Evolutionary conservation across 2,113 vertebrate genomes (phyloP).

Genomic region (Psilopsiagon aymara): DNA sequence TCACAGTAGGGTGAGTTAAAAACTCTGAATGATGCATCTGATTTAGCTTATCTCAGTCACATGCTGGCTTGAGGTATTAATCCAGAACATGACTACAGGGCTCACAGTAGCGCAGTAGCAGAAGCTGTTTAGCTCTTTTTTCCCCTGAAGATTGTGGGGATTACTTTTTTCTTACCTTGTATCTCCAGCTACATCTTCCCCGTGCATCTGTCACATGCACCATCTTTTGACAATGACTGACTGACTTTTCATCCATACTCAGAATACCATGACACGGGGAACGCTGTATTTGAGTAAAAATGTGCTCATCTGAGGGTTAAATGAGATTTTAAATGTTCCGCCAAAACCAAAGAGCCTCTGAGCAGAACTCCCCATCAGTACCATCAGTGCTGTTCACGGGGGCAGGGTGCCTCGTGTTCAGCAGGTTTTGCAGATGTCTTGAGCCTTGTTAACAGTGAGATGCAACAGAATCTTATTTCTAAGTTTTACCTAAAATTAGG

Average conservation of each 20-base stretch:
- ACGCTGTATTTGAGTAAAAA: constrained; percentile 75
- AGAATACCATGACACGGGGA: constrained; percentile 70
- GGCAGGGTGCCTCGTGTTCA: background rate
- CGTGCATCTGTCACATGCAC: constrained; percentile 73
- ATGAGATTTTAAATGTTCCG: constrained; percentile 40
- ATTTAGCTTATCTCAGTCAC: background rate
- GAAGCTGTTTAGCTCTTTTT: background rate
- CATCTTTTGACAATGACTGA: constrained; percentile 74
- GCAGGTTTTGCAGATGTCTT: background rate
- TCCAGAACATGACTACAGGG: background rate
- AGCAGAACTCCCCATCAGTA: background rate
- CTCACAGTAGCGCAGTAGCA: background rate
- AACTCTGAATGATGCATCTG: background rate
- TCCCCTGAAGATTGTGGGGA: background rate
- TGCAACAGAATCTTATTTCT: background rate
- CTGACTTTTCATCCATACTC: constrained; percentile 71
- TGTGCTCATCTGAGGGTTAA: constrained; percentile 68
- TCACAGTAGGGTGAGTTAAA: background rate
- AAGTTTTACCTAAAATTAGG: background rate
- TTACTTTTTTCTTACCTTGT: constrained; percentile 69
- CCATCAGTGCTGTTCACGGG: background rate
- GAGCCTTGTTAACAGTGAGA: background rate
- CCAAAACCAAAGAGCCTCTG: constrained; percentile 3
- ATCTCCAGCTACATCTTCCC: constrained; percentile 76
- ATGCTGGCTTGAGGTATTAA: background rate